Evolutionary conservation across 2,797 vertebrate species (phyloP).

Genomic region (Gadopsis marmoratus): DNA sequence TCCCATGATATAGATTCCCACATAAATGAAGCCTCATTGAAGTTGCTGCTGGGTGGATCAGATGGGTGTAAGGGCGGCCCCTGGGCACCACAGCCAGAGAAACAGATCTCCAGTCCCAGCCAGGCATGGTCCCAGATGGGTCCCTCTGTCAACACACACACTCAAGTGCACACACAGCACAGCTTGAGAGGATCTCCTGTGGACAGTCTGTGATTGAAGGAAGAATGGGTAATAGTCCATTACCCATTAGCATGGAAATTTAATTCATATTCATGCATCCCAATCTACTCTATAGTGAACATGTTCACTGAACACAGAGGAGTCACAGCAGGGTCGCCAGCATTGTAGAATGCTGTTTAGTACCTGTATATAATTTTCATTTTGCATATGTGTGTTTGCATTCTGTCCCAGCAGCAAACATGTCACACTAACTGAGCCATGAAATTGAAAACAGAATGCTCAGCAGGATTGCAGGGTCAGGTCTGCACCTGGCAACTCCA

Average conservation of each 20-base stretch:
- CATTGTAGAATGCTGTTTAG: background rate
- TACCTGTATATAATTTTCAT: constrained; percentile 16
- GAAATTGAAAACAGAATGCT: constrained; percentile 9
- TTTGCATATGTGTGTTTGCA: constrained; percentile 20
- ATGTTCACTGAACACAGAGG: constrained; percentile 16
- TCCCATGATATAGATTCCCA: background rate
- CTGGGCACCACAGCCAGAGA: constrained; percentile 41
- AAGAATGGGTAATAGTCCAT: constrained; percentile 31
- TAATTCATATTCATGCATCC: constrained; percentile 29
- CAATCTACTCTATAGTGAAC: background rate
- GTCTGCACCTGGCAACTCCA: background rate
- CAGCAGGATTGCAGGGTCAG: constrained; percentile 6
- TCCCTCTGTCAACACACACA: constrained; percentile 28
- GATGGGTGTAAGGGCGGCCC: constrained; percentile 55
- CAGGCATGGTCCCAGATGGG: constrained; percentile 69
- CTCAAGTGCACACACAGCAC: constrained; percentile 23
- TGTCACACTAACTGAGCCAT: constrained; percentile 6
- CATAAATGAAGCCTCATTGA: constrained; percentile 19
- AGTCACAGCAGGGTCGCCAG: constrained; percentile 24
- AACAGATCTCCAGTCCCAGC: constrained; percentile 48
- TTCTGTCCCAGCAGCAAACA: constrained; percentile 8
- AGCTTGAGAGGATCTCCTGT: constrained; percentile 11
- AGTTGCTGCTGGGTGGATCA: constrained; percentile 55
- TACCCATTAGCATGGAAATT: constrained; percentile 48
- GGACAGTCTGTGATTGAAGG: background rate